phyloP scores from a whole-genome alignment of 1,140 invertebrate genomes.

The Lasioglossum albipes region DNA sequence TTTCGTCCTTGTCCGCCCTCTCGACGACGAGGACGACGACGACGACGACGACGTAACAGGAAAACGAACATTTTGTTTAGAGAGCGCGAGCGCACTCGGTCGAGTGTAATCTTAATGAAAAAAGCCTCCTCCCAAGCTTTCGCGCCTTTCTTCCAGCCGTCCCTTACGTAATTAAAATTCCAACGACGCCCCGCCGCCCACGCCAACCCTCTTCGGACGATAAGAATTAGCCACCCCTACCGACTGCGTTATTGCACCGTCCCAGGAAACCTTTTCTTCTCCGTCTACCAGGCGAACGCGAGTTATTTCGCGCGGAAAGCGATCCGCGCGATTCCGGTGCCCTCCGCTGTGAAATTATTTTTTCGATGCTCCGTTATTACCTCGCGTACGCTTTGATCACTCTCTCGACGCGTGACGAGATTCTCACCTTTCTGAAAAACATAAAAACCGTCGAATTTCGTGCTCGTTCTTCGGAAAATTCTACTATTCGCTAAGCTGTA shows the following conservation, averaged over 20 bases:
- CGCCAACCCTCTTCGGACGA: neutral
- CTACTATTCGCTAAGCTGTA: no score
- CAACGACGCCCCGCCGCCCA: neutral
- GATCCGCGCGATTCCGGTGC: neutral
- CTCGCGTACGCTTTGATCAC: no score
- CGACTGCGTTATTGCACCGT: constrained; percentile 10
- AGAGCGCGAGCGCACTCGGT: constrained; percentile 28
- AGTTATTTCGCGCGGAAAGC: neutral
- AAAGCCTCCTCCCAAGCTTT: constrained; percentile 25
- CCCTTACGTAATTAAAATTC: constrained; percentile 54
- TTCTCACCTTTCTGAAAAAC: no score
- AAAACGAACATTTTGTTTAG: constrained; percentile 59
- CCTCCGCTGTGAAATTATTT: no score
- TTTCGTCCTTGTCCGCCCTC: neutral
- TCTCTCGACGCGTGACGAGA: no score
- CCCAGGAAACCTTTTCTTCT: neutral
- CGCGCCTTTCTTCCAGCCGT: constrained; percentile 13
- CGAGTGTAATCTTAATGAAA: constrained; percentile 57
- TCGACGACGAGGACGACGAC: neutral
- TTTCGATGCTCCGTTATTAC: neutral
- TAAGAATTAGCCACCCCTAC: neutral
- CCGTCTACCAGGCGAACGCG: neutral
- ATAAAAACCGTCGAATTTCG: no score
- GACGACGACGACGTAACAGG: constrained; percentile 29
- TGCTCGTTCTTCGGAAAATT: no score